Percentiles rank a stretch among this genome's conserved stretches.
These are phyloP conservation scores for Hydractinia echinata DNA, from an alignment of 30 jellyfish, hydroid and myxozoan genomes.

Conservation along the genomic window DNA sequence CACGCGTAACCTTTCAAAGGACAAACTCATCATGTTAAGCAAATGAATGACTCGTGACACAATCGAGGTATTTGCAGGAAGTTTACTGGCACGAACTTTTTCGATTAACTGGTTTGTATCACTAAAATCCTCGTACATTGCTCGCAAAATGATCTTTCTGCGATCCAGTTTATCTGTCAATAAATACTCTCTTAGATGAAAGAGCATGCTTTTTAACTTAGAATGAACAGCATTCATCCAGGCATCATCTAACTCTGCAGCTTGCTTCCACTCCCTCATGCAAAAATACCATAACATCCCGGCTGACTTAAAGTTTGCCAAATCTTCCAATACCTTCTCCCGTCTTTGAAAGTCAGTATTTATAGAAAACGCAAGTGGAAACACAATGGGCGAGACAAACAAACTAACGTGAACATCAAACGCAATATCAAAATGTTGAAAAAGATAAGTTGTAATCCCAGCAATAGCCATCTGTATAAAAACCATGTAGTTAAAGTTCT, in stretches of 20 bases:
- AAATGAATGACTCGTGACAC: conserved; percentile 58
- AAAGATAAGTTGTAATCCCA: conserved; percentile 39
- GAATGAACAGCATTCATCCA: conserved; percentile 86
- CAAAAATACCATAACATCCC: conserved; percentile 88
- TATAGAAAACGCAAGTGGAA: conserved; percentile 93
- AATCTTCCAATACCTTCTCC: conserved; percentile 89
- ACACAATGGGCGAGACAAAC: conserved; percentile 96
- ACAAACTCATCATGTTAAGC: conserved; percentile 61
- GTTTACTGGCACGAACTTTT: conserved; percentile 55
- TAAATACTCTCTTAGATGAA: conserved; percentile 88
- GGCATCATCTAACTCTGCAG: conserved; percentile 34
- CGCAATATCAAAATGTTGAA: neutral
- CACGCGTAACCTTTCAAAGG: conserved; percentile 94
- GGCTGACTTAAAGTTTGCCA: conserved; percentile 89
- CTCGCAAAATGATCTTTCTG: conserved; percentile 51
- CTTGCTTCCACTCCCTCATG: conserved; percentile 82
- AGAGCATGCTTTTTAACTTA: conserved; percentile 67
- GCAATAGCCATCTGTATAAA: conserved; percentile 86
- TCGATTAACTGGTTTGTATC: conserved; percentile 88
- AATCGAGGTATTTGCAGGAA: conserved; percentile 62
- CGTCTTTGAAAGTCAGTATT: conserved; percentile 97
- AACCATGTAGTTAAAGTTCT: conserved; percentile 78
- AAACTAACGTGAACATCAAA: conserved; percentile 84
- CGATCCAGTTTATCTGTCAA: conserved; percentile 60
- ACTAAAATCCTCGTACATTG: conserved; percentile 93